Percentiles rank a stretch among this genome's conserved stretches.
Evolutionary conservation across 2,888 invertebrate species (phyloP).

Genomic region (Pristionchus exspectatus): DNA sequence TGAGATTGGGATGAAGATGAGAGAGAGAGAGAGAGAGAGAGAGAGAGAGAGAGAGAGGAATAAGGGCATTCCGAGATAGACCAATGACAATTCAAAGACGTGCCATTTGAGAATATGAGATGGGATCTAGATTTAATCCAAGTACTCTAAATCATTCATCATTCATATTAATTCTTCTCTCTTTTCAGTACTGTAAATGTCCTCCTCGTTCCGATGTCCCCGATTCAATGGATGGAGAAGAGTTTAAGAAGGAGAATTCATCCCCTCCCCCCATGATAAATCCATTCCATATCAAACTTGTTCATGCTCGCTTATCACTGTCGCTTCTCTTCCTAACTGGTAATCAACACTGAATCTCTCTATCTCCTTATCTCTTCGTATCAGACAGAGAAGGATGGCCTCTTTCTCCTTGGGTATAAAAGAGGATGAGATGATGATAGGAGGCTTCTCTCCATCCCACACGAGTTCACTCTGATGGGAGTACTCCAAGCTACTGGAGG

Average conservation of each 20-base stretch:
- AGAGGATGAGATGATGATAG: neutral
- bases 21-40: neutral
- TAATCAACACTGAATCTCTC: neutral
- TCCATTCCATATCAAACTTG: neutral
- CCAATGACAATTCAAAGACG: neutral
- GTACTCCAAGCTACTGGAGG: constrained; percentile 65
- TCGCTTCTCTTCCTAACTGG: neutral
- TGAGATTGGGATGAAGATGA: neutral
- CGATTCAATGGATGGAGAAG: constrained; percentile 24
- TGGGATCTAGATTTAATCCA: neutral
- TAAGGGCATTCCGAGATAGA: constrained; percentile 8
- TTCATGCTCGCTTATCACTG: neutral
- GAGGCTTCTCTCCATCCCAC: constrained; percentile 24
- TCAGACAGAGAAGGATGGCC: neutral
- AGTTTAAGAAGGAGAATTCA: constrained; percentile 37
- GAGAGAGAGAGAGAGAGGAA: neutral
- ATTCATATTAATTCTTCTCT: neutral
- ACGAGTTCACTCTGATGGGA: constrained; percentile 36
- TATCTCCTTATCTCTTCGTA: neutral
- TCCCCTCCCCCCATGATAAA: constrained; percentile 5
- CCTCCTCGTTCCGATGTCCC: constrained; percentile 44
- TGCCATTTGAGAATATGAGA: neutral
- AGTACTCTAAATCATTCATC: neutral
- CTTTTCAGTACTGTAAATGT: constrained; percentile 45
- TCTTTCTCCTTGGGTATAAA: neutral